These are phyloP conservation scores for Procambarus virginalis DNA, from an alignment of 1,140 invertebrate species.

Conservation along the genomic window DNA sequence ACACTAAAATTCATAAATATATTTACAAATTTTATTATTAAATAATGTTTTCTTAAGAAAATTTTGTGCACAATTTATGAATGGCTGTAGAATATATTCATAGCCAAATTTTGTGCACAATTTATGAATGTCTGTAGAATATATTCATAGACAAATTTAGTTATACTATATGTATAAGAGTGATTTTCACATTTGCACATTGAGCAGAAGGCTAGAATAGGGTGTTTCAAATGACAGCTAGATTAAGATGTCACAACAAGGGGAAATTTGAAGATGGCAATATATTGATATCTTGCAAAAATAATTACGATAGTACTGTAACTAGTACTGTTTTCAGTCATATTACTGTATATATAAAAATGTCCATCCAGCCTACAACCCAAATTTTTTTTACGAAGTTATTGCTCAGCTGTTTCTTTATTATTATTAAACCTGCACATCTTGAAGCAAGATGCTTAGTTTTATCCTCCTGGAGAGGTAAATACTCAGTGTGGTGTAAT, in stretches of 20 bases:
- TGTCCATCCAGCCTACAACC: not conserved
- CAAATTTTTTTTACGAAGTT: not conserved
- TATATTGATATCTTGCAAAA: not conserved
- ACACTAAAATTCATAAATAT: not conserved
- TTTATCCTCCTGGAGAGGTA: not conserved
- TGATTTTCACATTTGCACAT: not conserved
- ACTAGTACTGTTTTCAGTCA: not conserved
- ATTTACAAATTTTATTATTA: not conserved
- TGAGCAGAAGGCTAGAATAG: not conserved
- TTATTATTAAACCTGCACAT: not conserved
- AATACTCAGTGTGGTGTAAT: not conserved
- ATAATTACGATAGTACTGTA: not conserved
- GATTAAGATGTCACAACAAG: not conserved
- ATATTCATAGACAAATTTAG: not conserved
- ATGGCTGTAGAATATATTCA: not conserved
- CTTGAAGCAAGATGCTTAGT: not conserved
- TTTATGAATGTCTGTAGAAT: too few species aligned
- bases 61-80: not conserved
- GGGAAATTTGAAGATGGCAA: not conserved
- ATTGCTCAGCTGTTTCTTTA: not conserved
- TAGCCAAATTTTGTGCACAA: not conserved
- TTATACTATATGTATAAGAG: not conserved
- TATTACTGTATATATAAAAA: too few species aligned
- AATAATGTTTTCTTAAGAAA: not conserved
- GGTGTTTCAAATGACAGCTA: not conserved